Conservation (phyloP, 92 coral and sea anemone species). For the Desmophyllum pertusum region DNA sequence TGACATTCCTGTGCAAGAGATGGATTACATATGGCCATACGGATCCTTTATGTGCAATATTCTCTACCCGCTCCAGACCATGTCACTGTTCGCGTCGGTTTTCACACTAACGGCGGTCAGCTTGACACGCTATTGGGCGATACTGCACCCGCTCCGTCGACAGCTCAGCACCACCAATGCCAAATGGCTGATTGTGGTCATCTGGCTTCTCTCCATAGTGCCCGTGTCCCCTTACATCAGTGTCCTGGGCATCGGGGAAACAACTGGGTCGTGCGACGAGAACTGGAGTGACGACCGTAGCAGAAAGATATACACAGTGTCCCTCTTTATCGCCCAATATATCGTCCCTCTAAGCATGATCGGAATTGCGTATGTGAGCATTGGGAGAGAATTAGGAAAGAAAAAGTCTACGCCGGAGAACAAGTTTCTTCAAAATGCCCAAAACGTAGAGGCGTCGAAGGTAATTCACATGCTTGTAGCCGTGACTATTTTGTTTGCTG, state of each 20-base stretch:
- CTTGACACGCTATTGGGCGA: conserved; percentile 91
- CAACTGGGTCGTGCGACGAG: conserved; percentile 66
- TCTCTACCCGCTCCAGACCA: conserved; percentile 90
- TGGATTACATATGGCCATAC: conserved; percentile 92
- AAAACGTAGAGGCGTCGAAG: conserved; percentile 82
- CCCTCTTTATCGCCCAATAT: conserved; percentile 75
- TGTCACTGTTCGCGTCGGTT: conserved; percentile 83
- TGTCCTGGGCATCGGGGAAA: conserved; percentile 54
- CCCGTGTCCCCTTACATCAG: conserved; percentile 87
- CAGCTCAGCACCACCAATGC: conserved; percentile 78
- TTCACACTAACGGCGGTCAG: conserved; percentile 95
- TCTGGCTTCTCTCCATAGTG: conserved; percentile 75
- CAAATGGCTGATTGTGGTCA: conserved; percentile 66
- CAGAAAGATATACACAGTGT: conserved; percentile 79
- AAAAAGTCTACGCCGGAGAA: conserved; percentile 51
- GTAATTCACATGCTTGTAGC: conserved; percentile 89
- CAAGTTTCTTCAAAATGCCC: conserved; percentile 61
- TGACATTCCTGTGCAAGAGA: conserved; percentile 94
- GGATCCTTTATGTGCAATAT: conserved; percentile 94
- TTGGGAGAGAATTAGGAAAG: conserved; percentile 76
- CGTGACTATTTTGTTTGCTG: conserved; percentile 83
- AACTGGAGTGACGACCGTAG: conserved; percentile 57
- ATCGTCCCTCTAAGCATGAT: conserved; percentile 76
- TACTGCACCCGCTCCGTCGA: conserved; percentile 80
- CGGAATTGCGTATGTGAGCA: conserved; percentile 73